Percentiles rank a stretch among this genome's conserved stretches.
Evolutionary conservation across 92 coral and sea anemone species (phyloP).

Genomic region (Porites evermanni): DNA sequence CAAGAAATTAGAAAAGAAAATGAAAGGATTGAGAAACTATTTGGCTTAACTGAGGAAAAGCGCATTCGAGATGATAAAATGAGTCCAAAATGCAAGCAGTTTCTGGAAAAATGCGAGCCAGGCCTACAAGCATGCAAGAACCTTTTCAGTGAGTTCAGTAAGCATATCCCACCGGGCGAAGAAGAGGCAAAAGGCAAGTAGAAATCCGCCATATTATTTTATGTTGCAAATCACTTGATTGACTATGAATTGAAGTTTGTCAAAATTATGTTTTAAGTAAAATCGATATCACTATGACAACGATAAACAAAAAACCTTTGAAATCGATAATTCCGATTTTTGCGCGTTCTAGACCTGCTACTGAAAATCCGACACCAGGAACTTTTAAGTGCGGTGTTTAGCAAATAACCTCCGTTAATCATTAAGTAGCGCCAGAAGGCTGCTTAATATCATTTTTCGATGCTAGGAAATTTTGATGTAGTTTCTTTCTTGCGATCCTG

Average conservation of each 20-base stretch:
- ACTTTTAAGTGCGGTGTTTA: too few species aligned
- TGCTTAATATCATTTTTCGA: too few species aligned
- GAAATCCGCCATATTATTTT: neutral
- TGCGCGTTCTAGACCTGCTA: too few species aligned
- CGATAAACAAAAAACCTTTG: too few species aligned
- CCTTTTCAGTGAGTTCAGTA: neutral
- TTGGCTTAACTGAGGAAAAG: neutral
- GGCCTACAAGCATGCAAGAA: neutral
- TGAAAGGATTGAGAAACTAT: neutral
- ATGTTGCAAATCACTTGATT: neutral
- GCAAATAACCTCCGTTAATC: too few species aligned
- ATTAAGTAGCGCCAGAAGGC: too few species aligned
- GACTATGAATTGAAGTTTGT: neutral
- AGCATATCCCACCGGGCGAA: neutral
- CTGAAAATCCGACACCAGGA: too few species aligned
- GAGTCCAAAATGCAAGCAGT: neutral
- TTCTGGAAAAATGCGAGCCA: neutral
- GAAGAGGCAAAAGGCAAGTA: constrained; percentile 1
- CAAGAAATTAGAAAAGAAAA: neutral
- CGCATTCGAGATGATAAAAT: neutral
- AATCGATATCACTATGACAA: too few species aligned
- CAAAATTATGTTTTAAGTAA: too few species aligned
- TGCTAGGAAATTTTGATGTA: too few species aligned
- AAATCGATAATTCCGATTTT: too few species aligned
- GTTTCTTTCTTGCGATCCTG: too few species aligned